These are phyloP conservation scores for Hyaena hyaena DNA, from an alignment of 2,113 vertebrate genomes.

Conservation along the genomic window DNA sequence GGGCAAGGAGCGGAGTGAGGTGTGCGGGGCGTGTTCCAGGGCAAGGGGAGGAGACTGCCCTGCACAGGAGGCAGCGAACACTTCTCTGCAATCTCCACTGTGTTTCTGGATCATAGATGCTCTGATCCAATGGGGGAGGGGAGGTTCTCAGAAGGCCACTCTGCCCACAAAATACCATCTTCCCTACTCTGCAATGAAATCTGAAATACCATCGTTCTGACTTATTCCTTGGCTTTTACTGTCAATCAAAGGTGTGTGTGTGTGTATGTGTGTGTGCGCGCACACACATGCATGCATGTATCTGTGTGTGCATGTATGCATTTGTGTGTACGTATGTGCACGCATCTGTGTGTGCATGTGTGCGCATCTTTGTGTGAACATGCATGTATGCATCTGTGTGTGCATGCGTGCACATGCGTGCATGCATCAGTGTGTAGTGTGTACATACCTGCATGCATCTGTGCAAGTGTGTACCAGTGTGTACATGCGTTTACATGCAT, in stretches of 20 bases:
- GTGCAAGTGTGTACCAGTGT: neutral
- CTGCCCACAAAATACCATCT: neutral
- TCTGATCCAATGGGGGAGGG: neutral
- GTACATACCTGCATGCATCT: neutral
- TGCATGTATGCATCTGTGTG: too few relatives aligned
- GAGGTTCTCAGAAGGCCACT: neutral
- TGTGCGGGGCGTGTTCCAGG: neutral
- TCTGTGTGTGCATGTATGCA: too few relatives aligned
- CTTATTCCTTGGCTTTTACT: neutral
- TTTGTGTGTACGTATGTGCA: too few relatives aligned
- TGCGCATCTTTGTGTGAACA: too few relatives aligned
- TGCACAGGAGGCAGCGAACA: neutral
- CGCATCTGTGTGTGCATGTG: too few relatives aligned
- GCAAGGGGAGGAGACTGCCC: neutral
- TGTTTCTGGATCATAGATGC: neutral
- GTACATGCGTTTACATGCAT: too few relatives aligned
- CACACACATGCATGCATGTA: too few relatives aligned
- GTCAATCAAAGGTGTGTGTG: neutral
- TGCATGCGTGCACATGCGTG: too few relatives aligned
- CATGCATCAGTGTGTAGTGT: too few relatives aligned
- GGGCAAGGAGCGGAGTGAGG: too few relatives aligned
- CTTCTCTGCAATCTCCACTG: neutral
- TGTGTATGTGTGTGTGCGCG: too few relatives aligned
- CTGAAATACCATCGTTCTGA: neutral
- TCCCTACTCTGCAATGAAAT: neutral